Evolutionary conservation across 1,140 invertebrate genomes (phyloP), one percentile per base, ranked within the genome.

Genomic region (Calosoma granatense): DNA sequence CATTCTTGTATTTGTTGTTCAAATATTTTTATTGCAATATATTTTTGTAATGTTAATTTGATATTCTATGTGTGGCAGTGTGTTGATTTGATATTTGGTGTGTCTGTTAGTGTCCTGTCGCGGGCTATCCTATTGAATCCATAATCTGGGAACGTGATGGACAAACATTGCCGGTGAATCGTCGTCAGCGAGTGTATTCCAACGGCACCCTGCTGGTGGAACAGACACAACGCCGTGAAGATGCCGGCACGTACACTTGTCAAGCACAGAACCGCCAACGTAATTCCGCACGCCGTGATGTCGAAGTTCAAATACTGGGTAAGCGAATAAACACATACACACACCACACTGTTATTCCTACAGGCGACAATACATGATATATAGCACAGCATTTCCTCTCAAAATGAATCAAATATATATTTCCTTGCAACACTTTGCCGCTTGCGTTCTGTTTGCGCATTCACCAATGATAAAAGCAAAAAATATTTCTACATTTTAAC

Each of bases 71-170:
- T 36, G 6, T 36, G 6, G 26, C 6, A 36, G 26, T n/a, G 26
- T 36, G 6, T 9, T 36, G 26, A n/a, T 9, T 6, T n/a, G 26
- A 36, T 36, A n/a, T 36, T 6, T 36, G 6, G 6, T 36, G n/a
- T 36, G 6, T 36, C n/a, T 6, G 6, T 36, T 36, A 36, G 72
- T 97, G 93, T 74, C 92, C 92, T 53, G 93, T 94, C 11, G 90
- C 90, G 26, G 94, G 94, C 23, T 94, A 92, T 75, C 93, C 94
- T 3, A 90, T 96, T 59, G 83, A 89, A 66, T 81, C 83, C 30
- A 88, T 95, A 60, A 84, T 80, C 6, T 96, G 93, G 92, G 88
- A 92, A 70, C 84, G 89, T 80, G 90, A 91, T 70, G 87, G 87
- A 2, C 84, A 88, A 72, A 77, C 81, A 15, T 71, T 96, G 26